Conservation (phyloP, 64 coral and sea anemone species). For the Platygyra sinensis region DNA sequence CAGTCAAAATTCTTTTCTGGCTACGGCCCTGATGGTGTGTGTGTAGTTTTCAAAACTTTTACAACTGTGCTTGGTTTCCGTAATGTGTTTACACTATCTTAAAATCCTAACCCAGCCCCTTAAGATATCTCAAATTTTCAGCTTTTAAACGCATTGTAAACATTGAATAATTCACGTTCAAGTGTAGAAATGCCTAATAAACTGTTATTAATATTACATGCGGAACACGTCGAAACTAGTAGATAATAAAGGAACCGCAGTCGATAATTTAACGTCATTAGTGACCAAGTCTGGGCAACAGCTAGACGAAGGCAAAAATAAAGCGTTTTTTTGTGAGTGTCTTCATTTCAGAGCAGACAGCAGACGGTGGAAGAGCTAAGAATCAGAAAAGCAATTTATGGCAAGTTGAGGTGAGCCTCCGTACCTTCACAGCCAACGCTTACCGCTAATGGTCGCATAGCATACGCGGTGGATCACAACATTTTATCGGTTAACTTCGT, state of each 20-base stretch:
- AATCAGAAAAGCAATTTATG: background rate
- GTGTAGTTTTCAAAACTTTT: no score
- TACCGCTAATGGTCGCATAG: no score
- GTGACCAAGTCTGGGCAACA: background rate
- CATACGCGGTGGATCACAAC: no score
- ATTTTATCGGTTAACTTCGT: no score
- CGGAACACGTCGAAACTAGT: background rate
- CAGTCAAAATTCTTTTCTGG: no score
- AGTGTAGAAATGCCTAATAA: background rate
- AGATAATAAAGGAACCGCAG: background rate
- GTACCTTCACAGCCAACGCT: background rate
- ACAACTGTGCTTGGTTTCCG: no score
- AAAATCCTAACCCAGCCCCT: background rate
- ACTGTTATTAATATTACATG: background rate
- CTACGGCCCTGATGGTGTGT: no score
- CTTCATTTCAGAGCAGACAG: background rate
- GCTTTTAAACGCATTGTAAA: background rate
- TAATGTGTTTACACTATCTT: background rate
- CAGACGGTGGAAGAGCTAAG: background rate
- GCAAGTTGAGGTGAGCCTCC: background rate
- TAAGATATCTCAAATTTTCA: background rate
- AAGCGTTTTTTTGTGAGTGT: background rate
- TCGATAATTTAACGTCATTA: background rate
- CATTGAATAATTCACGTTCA: background rate
- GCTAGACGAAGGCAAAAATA: background rate